A percentile compares a stretch with the other conserved stretches of the same genome.
Evolutionary conservation across 2,888 invertebrate species (phyloP).

Genomic region (Didymodactylos carnosus): DNA sequence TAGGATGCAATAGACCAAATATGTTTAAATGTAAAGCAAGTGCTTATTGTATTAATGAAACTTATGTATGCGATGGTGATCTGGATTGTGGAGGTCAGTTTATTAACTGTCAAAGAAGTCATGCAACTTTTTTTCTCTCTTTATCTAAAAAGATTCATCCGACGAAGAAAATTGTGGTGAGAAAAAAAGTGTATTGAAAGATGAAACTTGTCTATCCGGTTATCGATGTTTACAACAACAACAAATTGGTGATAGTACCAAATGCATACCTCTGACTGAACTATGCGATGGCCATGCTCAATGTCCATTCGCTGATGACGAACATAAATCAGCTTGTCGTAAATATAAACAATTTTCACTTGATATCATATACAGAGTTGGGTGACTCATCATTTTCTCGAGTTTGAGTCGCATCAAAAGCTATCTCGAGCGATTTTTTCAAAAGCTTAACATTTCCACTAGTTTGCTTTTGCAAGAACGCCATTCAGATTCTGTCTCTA

Average conservation of each 20-base stretch:
- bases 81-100: not conserved
- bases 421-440: not conserved
- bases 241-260: not conserved
- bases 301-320: not conserved
- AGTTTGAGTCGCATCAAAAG: not conserved
- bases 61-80: not conserved
- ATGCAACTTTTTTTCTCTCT: no score
- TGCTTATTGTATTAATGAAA: not conserved
- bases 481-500: no score
- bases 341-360: no score
- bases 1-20: no score
- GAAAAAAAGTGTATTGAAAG: not conserved
- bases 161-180: not conserved
- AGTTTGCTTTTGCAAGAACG: no score
- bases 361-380: not conserved
- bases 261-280: not conserved
- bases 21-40: not conserved
- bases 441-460: no score
- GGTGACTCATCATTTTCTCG: not conserved
- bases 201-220: not conserved
- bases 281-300: not conserved
- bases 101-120: no score
- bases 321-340: not conserved
- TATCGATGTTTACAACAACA: not conserved
- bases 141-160: not conserved